Conservation (phyloP, 2,113 vertebrate genomes). For the Neolamprologus variostigma region DNA sequence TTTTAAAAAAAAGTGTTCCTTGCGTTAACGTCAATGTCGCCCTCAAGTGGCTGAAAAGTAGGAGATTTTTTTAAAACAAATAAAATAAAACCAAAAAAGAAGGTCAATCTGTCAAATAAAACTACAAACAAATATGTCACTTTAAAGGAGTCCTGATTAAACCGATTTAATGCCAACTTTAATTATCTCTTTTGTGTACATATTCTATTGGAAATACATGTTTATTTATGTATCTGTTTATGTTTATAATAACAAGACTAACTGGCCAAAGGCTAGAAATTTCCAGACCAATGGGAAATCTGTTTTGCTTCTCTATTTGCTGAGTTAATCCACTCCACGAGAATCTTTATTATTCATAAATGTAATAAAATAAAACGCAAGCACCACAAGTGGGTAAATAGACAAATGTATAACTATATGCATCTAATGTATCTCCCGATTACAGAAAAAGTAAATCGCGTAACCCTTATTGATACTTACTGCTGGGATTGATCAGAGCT, state of each 20-base stretch:
- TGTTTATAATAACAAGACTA: neutral
- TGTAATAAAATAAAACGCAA: neutral
- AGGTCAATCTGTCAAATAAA: neutral
- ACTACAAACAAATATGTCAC: neutral
- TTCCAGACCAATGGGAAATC: neutral
- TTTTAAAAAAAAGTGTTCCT: accelerated
- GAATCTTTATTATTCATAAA: neutral
- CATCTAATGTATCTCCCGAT: neutral
- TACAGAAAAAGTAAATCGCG: neutral
- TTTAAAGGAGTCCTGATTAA: neutral
- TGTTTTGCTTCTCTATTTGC: neutral
- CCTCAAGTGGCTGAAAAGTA: neutral
- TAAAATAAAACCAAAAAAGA: neutral
- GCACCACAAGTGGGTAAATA: neutral
- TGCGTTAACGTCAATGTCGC: neutral
- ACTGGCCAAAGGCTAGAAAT: neutral
- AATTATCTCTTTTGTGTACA: neutral
- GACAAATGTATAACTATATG: neutral
- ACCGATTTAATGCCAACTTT: neutral
- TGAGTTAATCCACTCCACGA: neutral
- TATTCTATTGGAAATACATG: neutral
- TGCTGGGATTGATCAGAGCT: neutral
- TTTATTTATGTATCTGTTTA: neutral
- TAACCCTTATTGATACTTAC: neutral
- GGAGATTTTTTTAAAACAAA: neutral